These are phyloP conservation scores for Pseudomugil tenellus DNA, from an alignment of 2,797 vertebrate genomes.

Conservation along the genomic window DNA sequence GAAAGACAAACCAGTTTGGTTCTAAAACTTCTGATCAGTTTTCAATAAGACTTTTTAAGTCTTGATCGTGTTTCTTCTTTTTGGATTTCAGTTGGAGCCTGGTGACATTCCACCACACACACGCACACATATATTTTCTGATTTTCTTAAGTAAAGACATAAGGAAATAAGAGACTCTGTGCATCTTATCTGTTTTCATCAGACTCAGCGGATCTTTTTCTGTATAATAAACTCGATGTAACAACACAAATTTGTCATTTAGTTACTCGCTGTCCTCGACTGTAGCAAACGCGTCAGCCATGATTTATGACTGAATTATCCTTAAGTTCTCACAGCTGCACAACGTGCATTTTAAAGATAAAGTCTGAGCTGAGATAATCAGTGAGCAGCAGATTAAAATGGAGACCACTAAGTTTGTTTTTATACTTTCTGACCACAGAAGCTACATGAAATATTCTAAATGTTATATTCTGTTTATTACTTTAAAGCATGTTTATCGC, in stretches of 20 bases:
- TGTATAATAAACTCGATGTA: not conserved
- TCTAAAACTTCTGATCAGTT: no score
- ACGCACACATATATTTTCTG: no score
- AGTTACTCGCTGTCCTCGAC: not conserved
- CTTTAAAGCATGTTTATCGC: not conserved
- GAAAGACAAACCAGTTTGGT: no score
- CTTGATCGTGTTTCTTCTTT: no score
- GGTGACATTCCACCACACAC: no score
- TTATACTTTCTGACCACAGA: not conserved
- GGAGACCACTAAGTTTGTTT: not conserved
- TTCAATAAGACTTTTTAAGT: no score
- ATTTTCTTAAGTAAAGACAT: no score
- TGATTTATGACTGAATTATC: conserved; percentile 3
- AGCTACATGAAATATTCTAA: not conserved
- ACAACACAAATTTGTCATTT: not conserved
- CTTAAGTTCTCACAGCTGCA: not conserved
- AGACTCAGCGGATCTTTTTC: no score
- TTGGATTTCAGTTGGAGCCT: no score
- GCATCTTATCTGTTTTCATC: not conserved
- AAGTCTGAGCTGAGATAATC: not conserved
- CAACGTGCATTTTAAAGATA: conserved; percentile 7
- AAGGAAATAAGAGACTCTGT: no score
- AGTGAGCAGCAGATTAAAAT: not conserved
- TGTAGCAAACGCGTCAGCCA: not conserved
- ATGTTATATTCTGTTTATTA: not conserved